A percentile compares a stretch with the other conserved stretches of the same genome.
phyloP scores from a whole-genome alignment of 2,888 invertebrate species.

The Heliconius ismenius region DNA sequence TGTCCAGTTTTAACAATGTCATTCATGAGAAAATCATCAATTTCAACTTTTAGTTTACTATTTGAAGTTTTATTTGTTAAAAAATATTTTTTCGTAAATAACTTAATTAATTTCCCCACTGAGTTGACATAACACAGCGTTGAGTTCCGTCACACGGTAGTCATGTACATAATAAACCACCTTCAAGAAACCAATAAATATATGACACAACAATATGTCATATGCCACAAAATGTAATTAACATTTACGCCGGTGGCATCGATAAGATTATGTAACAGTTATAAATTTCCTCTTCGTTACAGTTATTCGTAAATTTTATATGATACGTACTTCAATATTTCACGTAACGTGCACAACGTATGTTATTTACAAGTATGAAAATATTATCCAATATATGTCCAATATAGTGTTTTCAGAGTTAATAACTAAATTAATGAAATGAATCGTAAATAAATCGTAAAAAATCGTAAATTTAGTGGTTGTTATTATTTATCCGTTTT shows the following conservation, averaged over 20 bases:
- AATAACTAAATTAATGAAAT: background rate
- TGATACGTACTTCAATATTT: conserved; percentile 13
- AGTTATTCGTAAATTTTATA: conserved; percentile 17
- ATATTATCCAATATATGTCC: background rate
- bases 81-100: no score
- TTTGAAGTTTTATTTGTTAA: no score
- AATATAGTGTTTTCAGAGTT: background rate
- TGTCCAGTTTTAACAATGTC: no score
- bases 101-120: background rate
- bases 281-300: background rate
- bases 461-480: background rate
- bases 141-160: background rate
- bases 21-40: no score
- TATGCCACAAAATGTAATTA: background rate
- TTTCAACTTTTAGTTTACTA: no score
- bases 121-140: background rate
- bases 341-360: background rate
- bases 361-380: background rate
- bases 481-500: no score
- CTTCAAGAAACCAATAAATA: background rate
- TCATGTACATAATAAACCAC: background rate
- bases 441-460: background rate
- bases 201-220: background rate
- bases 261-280: conserved; percentile 7
- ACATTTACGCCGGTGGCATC: background rate